Conservation (phyloP, 2,113 vertebrate species). For the Xenopus borealis region DNA sequence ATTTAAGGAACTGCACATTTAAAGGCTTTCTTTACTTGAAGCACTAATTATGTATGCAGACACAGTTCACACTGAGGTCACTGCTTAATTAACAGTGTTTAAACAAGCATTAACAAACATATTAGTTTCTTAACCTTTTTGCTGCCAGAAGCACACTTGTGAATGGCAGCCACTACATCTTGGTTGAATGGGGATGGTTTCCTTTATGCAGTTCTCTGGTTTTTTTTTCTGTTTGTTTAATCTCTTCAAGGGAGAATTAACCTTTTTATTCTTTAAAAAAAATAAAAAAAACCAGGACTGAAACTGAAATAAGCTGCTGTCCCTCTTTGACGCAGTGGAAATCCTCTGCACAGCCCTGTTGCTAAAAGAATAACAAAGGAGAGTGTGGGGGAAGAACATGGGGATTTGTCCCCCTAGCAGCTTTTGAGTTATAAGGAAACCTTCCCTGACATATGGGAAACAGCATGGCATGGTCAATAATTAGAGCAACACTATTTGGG, state of each 20-base stretch:
- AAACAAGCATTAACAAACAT: slow-evolving; percentile 20
- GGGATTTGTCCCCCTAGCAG: neutral
- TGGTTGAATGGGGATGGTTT: neutral
- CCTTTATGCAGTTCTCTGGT: neutral
- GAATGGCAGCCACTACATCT: neutral
- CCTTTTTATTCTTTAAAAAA: neutral
- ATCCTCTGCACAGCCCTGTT: neutral
- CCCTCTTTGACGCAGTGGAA: neutral
- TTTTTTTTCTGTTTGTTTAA: neutral
- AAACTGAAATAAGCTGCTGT: neutral
- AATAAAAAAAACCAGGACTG: neutral
- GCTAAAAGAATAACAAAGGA: neutral
- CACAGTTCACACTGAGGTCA: slow-evolving; percentile 27
- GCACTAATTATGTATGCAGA: slow-evolving; percentile 7
- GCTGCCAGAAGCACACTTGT: neutral
- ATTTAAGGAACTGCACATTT: neutral
- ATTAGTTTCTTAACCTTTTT: slow-evolving; percentile 3
- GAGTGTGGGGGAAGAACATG: neutral
- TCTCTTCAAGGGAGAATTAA: neutral
- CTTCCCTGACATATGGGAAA: slow-evolving; percentile 7
- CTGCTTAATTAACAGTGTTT: slow-evolving; percentile 15
- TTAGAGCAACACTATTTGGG: neutral
- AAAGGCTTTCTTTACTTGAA: neutral
- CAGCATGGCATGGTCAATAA: slow-evolving; percentile 6
- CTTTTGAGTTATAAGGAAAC: neutral